Base-by-base conservation (phyloP, 2,888 invertebrate genomes). In the Patella caerulea region DNA sequence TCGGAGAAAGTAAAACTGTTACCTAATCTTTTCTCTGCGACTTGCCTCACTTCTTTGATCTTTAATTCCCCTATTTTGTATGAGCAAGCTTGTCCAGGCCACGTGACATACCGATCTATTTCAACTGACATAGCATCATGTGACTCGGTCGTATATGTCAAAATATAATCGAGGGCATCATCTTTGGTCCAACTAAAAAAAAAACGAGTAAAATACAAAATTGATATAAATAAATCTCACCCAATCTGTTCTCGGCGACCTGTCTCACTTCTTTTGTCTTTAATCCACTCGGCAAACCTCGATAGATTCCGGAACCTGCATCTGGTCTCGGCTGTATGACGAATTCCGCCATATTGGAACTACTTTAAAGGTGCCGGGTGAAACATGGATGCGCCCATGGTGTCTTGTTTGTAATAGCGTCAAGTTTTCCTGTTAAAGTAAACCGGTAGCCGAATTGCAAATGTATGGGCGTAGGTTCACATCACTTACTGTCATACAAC, bases 81-180 rank as follows among this genome's bases (percentile, higher is more conserved):
- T 1, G 86, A 84, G 71, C 85, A 84, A 1, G 90, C 90, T 80
- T 91, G 91, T 0, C 91, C 91, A 0, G 91, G 91, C 89, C 89
- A 90, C 7, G 90, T 89, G 77, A 89, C 85, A 82, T 91, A 91
- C 5, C 91, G 84, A 77, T 90, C 88, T 7, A 91, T 86, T 78
- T 91, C 91, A 7, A 83, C 81, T 71, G 83, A 83, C 0, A 88
- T 78, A 3, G 82, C 59, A 11, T 74, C 56, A 0, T 55, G 54
- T 3, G 83, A 78, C 34, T 83, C 74, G 4, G 84, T 80, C 1
- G 87, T 88, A 80, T 89, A 85, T 29, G 86, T 81, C 75, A 83
- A 72, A 82, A 91, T 83, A 79, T 86, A 90, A 2, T 86, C 80
- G 1, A 89, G 82, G 9, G 91, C 89, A 29, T 79, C 69, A 11